Percentiles rank a stretch among this genome's conserved stretches.
These are phyloP conservation scores for Girardinichthys multiradiatus DNA, from an alignment of 2,113 vertebrate genomes.

Conservation along the genomic window DNA sequence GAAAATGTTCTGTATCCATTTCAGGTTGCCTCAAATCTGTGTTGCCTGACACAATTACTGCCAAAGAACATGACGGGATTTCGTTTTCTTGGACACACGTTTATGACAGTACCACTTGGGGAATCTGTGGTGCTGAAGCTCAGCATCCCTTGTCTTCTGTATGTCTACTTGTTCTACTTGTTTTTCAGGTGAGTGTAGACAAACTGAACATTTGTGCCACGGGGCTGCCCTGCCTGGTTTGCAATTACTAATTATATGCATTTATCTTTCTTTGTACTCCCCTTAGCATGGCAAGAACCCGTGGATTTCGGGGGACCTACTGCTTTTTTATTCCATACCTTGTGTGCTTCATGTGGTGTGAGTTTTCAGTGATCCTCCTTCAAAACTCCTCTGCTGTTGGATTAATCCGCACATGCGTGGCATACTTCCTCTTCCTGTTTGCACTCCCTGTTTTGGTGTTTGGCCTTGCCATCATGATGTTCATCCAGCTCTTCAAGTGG, in stretches of 20 bases:
- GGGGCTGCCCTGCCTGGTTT: neutral
- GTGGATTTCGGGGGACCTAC: slow-evolving; percentile 91
- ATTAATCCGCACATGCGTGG: slow-evolving; percentile 91
- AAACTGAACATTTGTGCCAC: neutral
- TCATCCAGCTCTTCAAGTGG: slow-evolving; percentile 90
- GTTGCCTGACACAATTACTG: slow-evolving; percentile 83
- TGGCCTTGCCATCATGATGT: slow-evolving; percentile 83
- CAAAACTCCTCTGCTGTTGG: slow-evolving; percentile 88
- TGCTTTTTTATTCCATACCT: slow-evolving; percentile 95
- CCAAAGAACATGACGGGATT: slow-evolving; percentile 79
- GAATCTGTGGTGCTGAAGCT: slow-evolving; percentile 85
- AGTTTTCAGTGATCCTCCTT: slow-evolving; percentile 90
- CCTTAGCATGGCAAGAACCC: slow-evolving; percentile 87
- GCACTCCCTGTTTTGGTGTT: slow-evolving; percentile 88
- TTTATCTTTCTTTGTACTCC: neutral
- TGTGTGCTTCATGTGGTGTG: slow-evolving; percentile 99
- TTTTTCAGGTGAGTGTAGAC: slow-evolving; percentile 83
- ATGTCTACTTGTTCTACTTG: slow-evolving; percentile 90
- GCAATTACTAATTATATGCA: neutral
- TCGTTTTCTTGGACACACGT: slow-evolving; percentile 84
- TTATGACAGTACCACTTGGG: slow-evolving; percentile 85
- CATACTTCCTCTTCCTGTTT: slow-evolving; percentile 95
- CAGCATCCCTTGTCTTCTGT: slow-evolving; percentile 91
- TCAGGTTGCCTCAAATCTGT: slow-evolving; percentile 82
- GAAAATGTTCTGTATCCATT: neutral